These are phyloP conservation scores for Mimas tiliae DNA, from an alignment of 2,888 invertebrate genomes.

Conservation along the genomic window DNA sequence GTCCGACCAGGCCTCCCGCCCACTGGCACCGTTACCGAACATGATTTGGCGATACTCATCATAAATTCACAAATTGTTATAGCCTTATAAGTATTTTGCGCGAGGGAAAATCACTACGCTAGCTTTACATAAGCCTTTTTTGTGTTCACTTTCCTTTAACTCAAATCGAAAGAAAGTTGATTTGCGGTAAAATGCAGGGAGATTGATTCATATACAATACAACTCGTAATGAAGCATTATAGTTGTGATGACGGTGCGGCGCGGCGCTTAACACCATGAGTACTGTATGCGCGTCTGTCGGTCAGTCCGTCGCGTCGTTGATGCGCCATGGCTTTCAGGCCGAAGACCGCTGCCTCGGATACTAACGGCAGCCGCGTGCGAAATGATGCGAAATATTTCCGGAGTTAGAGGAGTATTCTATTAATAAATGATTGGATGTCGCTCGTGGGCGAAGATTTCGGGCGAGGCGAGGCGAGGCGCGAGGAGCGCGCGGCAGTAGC, in stretches of 20 bases:
- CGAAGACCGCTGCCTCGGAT: slow-evolving; percentile 65
- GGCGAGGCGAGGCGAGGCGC: slow-evolving; percentile 66
- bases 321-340: slow-evolving; percentile 46
- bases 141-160: not conserved
- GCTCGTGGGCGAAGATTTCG: slow-evolving; percentile 82
- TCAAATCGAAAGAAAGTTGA: not conserved
- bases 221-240: too few species aligned
- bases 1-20: slow-evolving; percentile 75
- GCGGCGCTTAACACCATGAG: not conserved
- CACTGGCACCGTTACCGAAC: slow-evolving; percentile 48
- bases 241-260: too few species aligned
- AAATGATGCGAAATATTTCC: slow-evolving; percentile 85
- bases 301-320: slow-evolving; percentile 25
- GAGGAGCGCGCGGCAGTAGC: slow-evolving; percentile 68
- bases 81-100: not conserved
- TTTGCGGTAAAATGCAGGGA: not conserved
- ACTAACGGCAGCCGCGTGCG: slow-evolving; percentile 70
- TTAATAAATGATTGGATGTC: slow-evolving; percentile 81
- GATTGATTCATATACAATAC: not conserved
- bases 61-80: slow-evolving; percentile 28
- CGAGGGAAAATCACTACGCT: not conserved
- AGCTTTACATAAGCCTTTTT: not conserved
- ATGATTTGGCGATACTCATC: slow-evolving; percentile 33
- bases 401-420: slow-evolving; percentile 84
- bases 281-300: not conserved